Base-by-base conservation (phyloP, 1,140 invertebrate genomes). In the Euschistus heros region DNA sequence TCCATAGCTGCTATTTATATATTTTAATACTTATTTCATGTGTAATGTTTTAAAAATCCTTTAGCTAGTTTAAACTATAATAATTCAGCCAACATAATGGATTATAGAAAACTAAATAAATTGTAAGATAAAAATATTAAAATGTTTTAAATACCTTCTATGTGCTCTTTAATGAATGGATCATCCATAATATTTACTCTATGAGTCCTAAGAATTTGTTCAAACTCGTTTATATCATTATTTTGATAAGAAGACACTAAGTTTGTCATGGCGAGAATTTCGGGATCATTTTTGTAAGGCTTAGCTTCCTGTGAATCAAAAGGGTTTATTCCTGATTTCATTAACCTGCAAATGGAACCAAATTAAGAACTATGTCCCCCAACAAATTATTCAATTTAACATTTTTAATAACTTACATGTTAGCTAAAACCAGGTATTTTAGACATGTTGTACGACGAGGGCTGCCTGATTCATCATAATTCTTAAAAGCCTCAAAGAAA, bases 251-350 rank as follows among this genome's bases (percentile, higher is more conserved):
- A 93, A 75, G 91, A 91, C 17, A 99, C 96, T 71, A 99, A 81
- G 78, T 99, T 97, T 8, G 97, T 99, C 95, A 99, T 99, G 1
- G 97, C 97, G 64, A 99, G 79, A 72, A 99, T 98, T 81, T 99
- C 97, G 6, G 95, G 93, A 80, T 99, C 96, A 77, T 98, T 98
- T 79, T 98, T 98, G 73, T 99, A 99, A 0, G 97, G 95, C 75
- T 99, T 99, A 0, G 97, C 97, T 82, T 99, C 97, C 83, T 99
- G 97, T 1, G 94, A 98, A 79, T 99, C 97, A 78, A 99, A 99
- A 6, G 97, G 97, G 81, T 99, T 99, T 65, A 99, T 99, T 22
- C 93, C 95, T n/a, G 96, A 98, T 76, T 97, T 97, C 94, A 97
- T 97, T 64, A 97, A 80, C 91, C 91, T 94, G 72, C 33, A 74